These are phyloP conservation scores for Listronotus bonariensis DNA, from an alignment of 1,140 invertebrate genomes.

Conservation along the genomic window DNA sequence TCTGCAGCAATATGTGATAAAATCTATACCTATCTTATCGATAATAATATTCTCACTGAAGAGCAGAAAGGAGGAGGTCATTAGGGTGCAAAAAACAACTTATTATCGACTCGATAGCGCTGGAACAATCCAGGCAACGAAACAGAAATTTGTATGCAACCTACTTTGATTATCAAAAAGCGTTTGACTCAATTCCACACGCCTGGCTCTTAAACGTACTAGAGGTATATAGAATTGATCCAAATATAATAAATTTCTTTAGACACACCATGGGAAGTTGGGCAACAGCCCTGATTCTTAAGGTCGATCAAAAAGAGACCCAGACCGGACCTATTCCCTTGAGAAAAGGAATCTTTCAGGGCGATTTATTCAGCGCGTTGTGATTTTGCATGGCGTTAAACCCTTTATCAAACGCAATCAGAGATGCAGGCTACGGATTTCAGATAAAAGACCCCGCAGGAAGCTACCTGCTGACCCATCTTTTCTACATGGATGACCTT, in stretches of 20 bases:
- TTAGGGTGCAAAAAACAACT: constrained; percentile 38
- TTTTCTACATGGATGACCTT: neutral
- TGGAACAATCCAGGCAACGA: constrained; percentile 16
- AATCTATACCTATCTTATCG: too few relatives aligned
- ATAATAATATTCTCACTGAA: constrained; percentile 22
- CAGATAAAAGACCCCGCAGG: neutral
- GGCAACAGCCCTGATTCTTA: too few relatives aligned
- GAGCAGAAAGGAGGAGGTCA: constrained; percentile 39
- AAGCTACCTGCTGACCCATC: neutral
- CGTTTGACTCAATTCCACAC: constrained; percentile 34
- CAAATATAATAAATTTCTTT: constrained; percentile 13
- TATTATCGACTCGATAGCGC: constrained; percentile 29
- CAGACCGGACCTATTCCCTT: too few relatives aligned
- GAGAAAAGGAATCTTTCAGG: neutral
- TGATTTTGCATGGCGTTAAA: neutral
- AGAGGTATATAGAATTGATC: constrained; percentile 33
- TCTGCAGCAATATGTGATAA: too few relatives aligned
- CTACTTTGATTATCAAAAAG: constrained; percentile 40
- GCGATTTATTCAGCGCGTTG: neutral
- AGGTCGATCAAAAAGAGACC: too few relatives aligned
- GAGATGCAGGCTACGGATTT: neutral
- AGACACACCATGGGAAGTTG: too few relatives aligned
- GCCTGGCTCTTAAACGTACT: constrained; percentile 38
- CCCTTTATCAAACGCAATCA: neutral
- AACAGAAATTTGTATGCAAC: constrained; percentile 21